These are phyloP conservation scores for Psittacara wagleri DNA, from an alignment of 2,113 vertebrate genomes.

Conservation along the genomic window DNA sequence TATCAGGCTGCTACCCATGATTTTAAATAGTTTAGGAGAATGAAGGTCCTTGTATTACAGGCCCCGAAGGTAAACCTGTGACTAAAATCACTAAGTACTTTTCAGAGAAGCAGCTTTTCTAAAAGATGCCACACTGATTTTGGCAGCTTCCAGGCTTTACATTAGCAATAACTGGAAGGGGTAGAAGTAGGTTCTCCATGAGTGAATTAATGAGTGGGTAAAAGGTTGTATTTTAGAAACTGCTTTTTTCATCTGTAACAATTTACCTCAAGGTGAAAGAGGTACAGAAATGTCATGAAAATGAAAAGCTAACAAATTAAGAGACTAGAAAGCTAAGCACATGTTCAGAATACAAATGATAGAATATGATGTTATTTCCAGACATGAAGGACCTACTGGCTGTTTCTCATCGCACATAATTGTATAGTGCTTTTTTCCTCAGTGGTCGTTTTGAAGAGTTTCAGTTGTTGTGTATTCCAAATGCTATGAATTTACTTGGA, in stretches of 20 bases:
- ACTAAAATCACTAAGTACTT: not conserved
- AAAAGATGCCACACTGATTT: not conserved
- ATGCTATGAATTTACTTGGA: not conserved
- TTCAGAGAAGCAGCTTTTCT: not conserved
- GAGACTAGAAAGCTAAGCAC: not conserved
- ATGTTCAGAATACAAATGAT: not conserved
- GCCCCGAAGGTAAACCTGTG: not conserved
- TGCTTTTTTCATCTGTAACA: not conserved
- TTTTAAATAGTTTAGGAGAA: not conserved
- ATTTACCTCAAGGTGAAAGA: slow-evolving; percentile 4
- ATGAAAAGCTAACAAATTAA: not conserved
- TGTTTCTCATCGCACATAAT: not conserved
- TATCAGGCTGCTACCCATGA: not conserved
- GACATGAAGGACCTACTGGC: not conserved
- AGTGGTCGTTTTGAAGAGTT: not conserved
- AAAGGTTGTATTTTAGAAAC: not conserved
- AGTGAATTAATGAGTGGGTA: not conserved
- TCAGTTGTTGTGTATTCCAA: not conserved
- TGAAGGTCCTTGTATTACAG: not conserved
- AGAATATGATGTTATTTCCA: not conserved
- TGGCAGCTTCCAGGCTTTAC: not conserved
- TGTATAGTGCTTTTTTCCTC: not conserved
- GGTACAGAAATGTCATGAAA: not conserved
- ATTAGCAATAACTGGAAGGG: not conserved
- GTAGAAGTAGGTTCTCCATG: not conserved